Conservation (phyloP, 2,888 invertebrate species). For the Oxycera nigricornis region DNA sequence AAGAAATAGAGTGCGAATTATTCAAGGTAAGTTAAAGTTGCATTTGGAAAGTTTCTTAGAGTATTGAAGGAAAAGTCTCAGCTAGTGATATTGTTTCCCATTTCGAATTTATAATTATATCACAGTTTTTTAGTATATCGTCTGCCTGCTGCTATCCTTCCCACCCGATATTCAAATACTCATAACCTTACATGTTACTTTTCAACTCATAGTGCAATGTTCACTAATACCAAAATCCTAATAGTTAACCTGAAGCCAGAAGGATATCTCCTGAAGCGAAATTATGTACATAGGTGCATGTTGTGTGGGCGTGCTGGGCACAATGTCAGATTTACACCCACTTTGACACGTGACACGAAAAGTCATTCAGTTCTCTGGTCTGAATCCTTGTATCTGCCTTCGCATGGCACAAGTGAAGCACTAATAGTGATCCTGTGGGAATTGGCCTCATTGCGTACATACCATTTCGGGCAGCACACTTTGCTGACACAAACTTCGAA, state of each 20-base stretch:
- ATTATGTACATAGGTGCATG: constrained; percentile 50
- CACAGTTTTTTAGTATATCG: too few species aligned
- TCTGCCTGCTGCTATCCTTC: too few species aligned
- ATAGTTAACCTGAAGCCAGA: not conserved
- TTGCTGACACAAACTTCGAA: not conserved
- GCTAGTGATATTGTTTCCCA: too few species aligned
- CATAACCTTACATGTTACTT: too few species aligned
- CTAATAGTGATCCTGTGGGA: constrained; percentile 6
- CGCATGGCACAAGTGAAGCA: not conserved
- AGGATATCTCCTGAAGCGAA: constrained; percentile 18
- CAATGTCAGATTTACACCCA: constrained; percentile 51
- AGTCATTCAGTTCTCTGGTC: constrained; percentile 49
- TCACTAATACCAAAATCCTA: too few species aligned
- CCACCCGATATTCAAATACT: too few species aligned
- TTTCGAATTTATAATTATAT: too few species aligned
- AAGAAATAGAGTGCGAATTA: too few species aligned
- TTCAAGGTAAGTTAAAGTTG: too few species aligned
- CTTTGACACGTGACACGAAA: constrained; percentile 54
- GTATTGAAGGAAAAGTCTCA: too few species aligned
- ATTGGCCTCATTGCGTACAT: constrained; percentile 27
- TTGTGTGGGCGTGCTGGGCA: constrained; percentile 50
- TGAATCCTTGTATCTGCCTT: constrained; percentile 12
- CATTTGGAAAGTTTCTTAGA: too few species aligned
- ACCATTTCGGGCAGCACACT: not conserved
- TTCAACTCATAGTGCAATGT: too few species aligned